Base-by-base conservation (phyloP, 2,888 invertebrate species). In the Nephrotoma guestfalica region DNA sequence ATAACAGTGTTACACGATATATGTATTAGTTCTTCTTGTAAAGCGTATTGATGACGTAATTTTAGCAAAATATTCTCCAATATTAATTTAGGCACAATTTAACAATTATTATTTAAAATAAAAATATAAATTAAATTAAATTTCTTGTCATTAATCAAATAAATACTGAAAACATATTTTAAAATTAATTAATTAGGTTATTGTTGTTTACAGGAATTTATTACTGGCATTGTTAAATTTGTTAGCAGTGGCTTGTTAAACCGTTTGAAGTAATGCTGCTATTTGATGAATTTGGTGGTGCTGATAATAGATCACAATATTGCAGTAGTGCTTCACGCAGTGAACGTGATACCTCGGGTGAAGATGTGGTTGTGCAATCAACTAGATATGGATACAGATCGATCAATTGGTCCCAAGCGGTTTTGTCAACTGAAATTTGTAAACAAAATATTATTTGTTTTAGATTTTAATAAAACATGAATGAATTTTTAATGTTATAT, bases 401-500 rank as follows among this genome's bases (percentile, higher is more conserved):
- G 89, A 99, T 98, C 87, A 98, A 92, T 90, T 98, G 97, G 90
- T 97, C 95, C 98, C 98, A 99, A 0, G 98, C 97, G 30, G 94
- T 94, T 88, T 94, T 94, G 91, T 97, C 98, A 87, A 98, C 98
- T 96, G 90, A 87, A 86, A 45, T 41, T 5, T 9, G 4, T 57
- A 86, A 51, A 57, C 30, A 15, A 7, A 41, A 85, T 83, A 85
- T 83, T 18, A n/a, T 41, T 83, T 30, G n/a, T 30, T 0, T 30
- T 3, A 30, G 30, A 3, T 30, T 30, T 30, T 2, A 30, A 30
- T 30, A 3, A 30, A 30, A 30, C 2, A 3, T 30, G 30, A 3
- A 30, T 30, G 2, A 30, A 30, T 30, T 2, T 30, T 30, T 3
- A 30, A 30, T 30, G 30, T 2, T 30, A 30, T 30, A n/a, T n/a